phyloP scores from a whole-genome alignment of 2,113 vertebrate species.

The Aptenodytes patagonicus region DNA sequence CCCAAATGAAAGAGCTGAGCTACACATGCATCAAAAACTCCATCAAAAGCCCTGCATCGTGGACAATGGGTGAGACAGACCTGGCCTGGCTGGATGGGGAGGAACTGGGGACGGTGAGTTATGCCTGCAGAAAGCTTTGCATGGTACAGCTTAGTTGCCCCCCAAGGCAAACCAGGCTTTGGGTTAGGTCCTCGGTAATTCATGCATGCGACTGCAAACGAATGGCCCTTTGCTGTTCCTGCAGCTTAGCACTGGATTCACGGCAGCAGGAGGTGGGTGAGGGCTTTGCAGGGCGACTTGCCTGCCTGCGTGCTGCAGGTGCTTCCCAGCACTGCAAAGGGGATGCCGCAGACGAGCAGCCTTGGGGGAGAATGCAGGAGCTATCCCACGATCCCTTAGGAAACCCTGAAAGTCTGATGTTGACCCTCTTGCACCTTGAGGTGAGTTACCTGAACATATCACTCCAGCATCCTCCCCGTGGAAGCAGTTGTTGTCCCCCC shows the following conservation, averaged over 20 bases:
- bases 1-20: not conserved
- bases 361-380: not conserved
- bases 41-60: not conserved
- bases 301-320: not conserved
- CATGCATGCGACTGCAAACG: rapidly evolving
- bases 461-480: not conserved
- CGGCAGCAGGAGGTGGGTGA: not conserved
- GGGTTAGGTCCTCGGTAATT: too few species aligned
- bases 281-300: not conserved
- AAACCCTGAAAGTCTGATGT: not conserved
- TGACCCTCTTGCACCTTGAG: not conserved
- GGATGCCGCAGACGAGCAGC: rapidly evolving
- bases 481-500: not conserved
- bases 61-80: not conserved
- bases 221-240: not conserved
- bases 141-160: too few species aligned
- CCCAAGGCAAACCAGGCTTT: not conserved
- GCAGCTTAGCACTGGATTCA: not conserved
- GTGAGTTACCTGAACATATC: constrained; percentile 36
- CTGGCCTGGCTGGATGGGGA: not conserved
- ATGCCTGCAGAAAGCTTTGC: not conserved
- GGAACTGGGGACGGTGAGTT: not conserved
- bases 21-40: not conserved
- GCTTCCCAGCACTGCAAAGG: not conserved
- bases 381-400: not conserved